Evolutionary conservation across 1,140 invertebrate genomes (phyloP).

Genomic region (Drosophila asahinai): DNA sequence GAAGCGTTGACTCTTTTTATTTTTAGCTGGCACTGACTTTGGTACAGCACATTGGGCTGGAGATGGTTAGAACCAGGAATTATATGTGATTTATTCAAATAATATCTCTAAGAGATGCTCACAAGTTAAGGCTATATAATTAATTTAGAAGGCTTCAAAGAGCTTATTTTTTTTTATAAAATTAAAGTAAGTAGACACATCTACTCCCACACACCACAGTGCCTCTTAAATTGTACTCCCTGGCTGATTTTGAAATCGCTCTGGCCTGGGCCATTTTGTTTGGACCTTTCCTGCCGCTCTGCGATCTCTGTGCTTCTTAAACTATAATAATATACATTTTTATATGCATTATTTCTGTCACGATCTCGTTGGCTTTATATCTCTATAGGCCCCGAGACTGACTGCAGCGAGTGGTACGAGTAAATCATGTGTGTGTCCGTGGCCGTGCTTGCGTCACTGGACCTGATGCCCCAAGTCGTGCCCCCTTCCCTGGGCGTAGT

Average conservation of each 20-base stretch:
- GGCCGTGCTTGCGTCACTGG: constrained; percentile 38
- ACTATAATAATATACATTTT: constrained; percentile 81
- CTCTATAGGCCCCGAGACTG: constrained; percentile 57
- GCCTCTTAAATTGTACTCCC: constrained; percentile 58
- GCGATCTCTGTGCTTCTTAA: constrained; percentile 40
- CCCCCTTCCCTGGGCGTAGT: constrained; percentile 11
- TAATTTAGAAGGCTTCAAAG: neutral
- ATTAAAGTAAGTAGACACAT: neutral
- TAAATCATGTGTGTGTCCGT: constrained; percentile 51
- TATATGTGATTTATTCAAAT: too few species aligned
- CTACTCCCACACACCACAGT: constrained; percentile 33
- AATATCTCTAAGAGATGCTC: neutral
- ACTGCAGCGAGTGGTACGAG: constrained; percentile 13
- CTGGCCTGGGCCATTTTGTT: constrained; percentile 52
- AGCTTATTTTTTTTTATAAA: neutral
- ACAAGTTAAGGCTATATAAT: too few species aligned
- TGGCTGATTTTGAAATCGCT: constrained; percentile 24
- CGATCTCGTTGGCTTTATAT: constrained; percentile 82
- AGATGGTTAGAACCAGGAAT: neutral
- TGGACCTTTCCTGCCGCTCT: constrained; percentile 39
- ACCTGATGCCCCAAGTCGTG: constrained; percentile 32
- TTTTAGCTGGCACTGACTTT: constrained; percentile 77
- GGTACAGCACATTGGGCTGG: constrained; percentile 55
- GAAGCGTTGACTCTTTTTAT: constrained; percentile 81
- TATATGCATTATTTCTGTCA: constrained; percentile 83